Conservation (phyloP, 2,113 vertebrate genomes). For the Gorsachius goisagi region DNA sequence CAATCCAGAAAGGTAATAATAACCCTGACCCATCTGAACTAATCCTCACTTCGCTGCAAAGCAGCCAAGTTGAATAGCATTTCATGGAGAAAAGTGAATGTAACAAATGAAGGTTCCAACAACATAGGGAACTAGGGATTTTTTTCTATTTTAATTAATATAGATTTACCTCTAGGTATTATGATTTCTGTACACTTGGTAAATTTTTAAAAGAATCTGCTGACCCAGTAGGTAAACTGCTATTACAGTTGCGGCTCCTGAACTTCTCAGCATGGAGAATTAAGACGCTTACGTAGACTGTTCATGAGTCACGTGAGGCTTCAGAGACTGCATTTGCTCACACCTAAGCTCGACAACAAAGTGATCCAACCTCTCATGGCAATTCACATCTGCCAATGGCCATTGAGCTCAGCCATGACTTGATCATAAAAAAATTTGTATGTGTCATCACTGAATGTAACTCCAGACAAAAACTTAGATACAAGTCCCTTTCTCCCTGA, state of each 20-base stretch:
- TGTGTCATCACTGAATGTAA: neutral
- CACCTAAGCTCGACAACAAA: neutral
- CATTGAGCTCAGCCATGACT: neutral
- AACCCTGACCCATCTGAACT: neutral
- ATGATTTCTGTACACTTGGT: neutral
- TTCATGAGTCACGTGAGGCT: neutral
- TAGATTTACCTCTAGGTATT: neutral
- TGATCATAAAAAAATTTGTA: neutral
- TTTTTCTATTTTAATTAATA: neutral
- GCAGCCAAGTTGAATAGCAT: neutral
- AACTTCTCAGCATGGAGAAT: neutral
- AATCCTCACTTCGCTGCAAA: neutral
- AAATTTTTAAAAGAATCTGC: neutral
- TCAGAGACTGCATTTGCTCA: neutral
- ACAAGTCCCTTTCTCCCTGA: neutral
- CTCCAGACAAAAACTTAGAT: neutral
- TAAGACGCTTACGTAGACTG: neutral
- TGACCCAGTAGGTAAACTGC: neutral
- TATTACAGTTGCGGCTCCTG: neutral
- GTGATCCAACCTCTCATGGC: neutral
- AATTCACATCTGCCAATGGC: neutral
- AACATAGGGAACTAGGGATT: neutral
- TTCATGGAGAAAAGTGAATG: neutral
- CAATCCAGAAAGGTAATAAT: slow-evolving; percentile 53
- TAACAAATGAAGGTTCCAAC: neutral